Conservation (phyloP, 2,113 vertebrate species). For the Melospiza melodia region DNA sequence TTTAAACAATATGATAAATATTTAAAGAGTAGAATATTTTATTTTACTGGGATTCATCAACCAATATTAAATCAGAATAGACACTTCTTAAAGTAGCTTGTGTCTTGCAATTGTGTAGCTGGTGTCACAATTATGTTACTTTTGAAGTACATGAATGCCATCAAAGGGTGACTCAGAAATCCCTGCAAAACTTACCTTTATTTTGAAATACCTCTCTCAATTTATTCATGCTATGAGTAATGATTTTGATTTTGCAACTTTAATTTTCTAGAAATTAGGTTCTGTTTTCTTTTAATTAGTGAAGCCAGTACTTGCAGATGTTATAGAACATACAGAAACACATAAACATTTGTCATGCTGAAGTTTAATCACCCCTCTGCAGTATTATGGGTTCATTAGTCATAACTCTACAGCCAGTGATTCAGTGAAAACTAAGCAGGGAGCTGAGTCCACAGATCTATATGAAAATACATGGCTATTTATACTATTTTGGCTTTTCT, state of each 20-base stretch:
- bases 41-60: not conserved
- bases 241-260: not conserved
- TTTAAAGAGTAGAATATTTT: not conserved
- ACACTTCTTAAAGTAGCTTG: not conserved
- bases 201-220: constrained; percentile 1
- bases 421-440: not conserved
- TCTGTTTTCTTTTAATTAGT: not conserved
- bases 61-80: not conserved
- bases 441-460: not conserved
- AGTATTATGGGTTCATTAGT: not conserved
- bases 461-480: not conserved
- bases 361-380: not conserved
- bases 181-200: not conserved
- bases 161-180: not conserved
- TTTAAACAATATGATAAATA: constrained; percentile 27
- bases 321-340: not conserved
- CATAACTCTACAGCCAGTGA: not conserved
- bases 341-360: not conserved
- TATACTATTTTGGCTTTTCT: not conserved
- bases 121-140: not conserved
- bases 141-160: not conserved
- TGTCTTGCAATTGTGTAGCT: not conserved
- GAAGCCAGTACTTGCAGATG: not conserved
- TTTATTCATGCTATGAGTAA: not conserved
- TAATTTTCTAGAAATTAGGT: not conserved